phyloP scores from a whole-genome alignment of 2,113 vertebrate species.

The Mola mola region DNA sequence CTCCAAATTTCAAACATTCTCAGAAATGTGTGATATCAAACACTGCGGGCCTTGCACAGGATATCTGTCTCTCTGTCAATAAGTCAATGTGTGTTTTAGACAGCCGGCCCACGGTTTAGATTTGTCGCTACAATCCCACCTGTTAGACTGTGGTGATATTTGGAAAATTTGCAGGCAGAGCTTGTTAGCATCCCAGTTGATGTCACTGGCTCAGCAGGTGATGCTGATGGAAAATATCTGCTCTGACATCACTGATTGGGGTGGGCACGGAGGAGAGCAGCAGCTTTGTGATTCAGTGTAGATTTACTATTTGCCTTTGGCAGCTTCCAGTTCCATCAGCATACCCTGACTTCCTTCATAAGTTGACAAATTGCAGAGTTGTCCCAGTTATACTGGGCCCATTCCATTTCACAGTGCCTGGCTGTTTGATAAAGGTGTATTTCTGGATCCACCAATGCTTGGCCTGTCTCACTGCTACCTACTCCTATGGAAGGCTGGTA shows the following conservation, averaged over 20 bases:
- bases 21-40: too few species aligned
- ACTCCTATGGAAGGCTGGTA: conserved; percentile 54
- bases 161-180: not conserved
- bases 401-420: conserved; percentile 46
- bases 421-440: conserved; percentile 43
- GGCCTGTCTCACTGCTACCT: conserved; percentile 48
- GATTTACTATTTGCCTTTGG: conserved; percentile 14
- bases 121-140: too few species aligned
- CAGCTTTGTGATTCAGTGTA: conserved; percentile 12
- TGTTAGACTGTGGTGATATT: too few species aligned
- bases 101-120: too few species aligned
- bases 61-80: too few species aligned
- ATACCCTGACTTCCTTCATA: conserved; percentile 14
- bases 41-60: too few species aligned
- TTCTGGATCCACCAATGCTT: conserved; percentile 49
- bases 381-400: conserved; percentile 25
- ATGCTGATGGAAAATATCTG: conserved; percentile 48
- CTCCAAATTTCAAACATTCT: too few species aligned
- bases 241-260: conserved; percentile 44
- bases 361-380: conserved; percentile 23
- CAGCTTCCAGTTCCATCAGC: conserved; percentile 13
- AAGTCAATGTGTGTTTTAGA: too few species aligned
- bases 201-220: conserved; percentile 53
- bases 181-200: conserved; percentile 10
- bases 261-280: conserved; percentile 13